phyloP scores from a whole-genome alignment of 2,797 vertebrate species.

The Channa striata region DNA sequence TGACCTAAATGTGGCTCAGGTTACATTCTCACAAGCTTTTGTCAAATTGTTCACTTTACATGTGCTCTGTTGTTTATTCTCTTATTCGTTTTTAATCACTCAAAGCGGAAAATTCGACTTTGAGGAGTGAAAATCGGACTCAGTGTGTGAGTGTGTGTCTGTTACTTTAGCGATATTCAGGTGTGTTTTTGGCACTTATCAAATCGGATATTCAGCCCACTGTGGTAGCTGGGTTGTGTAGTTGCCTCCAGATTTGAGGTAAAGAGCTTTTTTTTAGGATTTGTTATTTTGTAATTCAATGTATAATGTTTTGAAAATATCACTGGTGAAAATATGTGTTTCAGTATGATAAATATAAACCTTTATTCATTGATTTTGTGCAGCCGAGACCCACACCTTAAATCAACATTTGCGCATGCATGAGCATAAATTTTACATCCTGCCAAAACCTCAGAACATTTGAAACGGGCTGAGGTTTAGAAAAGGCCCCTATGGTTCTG shows the following conservation, averaged over 20 bases:
- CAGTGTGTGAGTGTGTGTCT: background rate
- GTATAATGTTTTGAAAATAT: background rate
- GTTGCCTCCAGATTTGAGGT: background rate
- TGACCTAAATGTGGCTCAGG: too few relatives aligned
- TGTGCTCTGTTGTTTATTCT: background rate
- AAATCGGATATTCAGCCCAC: constrained; percentile 2
- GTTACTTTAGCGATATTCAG: constrained; percentile 8
- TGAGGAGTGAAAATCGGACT: background rate
- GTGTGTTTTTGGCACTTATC: background rate
- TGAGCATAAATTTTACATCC: too few relatives aligned
- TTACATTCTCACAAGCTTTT: too few relatives aligned
- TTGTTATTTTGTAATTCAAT: background rate
- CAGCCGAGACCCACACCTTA: too few relatives aligned
- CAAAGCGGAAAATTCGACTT: too few relatives aligned
- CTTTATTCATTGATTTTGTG: background rate
- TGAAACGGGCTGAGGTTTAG: too few relatives aligned
- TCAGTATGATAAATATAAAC: background rate
- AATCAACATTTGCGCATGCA: too few relatives aligned
- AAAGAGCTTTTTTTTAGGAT: background rate
- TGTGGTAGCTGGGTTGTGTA: background rate
- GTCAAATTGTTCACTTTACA: background rate
- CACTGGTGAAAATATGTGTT: background rate
- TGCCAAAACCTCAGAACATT: too few relatives aligned
- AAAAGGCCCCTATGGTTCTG: too few relatives aligned
- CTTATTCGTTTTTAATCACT: background rate